A percentile compares a stretch with the other conserved stretches of the same genome.
These are phyloP conservation scores for Eleutherodactylus coqui DNA, from an alignment of 2,797 vertebrate species.

Conservation along the genomic window DNA sequence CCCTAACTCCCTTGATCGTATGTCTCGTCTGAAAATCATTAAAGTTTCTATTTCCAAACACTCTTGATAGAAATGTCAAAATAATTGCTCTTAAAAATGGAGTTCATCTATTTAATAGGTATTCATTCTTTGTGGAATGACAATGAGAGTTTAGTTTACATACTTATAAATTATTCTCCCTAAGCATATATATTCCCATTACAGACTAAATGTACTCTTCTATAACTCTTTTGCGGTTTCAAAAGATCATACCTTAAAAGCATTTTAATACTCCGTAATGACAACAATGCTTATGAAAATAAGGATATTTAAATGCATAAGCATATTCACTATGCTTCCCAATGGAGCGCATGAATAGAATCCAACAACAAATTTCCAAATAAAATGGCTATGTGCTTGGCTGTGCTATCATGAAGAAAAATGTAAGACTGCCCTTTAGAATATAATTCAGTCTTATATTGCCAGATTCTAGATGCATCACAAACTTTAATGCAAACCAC, in stretches of 20 bases:
- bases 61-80: neutral
- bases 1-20: neutral
- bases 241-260: constrained; percentile 64
- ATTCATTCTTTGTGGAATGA: neutral
- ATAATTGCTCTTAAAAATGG: constrained; percentile 22
- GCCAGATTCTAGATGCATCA: constrained; percentile 19
- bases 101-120: constrained; percentile 9
- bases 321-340: constrained; percentile 65
- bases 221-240: constrained; percentile 48
- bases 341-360: constrained; percentile 61
- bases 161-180: constrained; percentile 45
- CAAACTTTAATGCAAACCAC: neutral
- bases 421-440: constrained; percentile 34
- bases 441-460: constrained; percentile 33
- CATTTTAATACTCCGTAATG: constrained; percentile 66
- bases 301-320: constrained; percentile 71
- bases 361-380: constrained; percentile 64
- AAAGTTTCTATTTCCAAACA: neutral
- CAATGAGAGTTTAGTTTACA: constrained; percentile 20
- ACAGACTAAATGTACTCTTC: constrained; percentile 28
- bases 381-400: constrained; percentile 63
- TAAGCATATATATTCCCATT: constrained; percentile 30
- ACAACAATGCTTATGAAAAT: constrained; percentile 66
- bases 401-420: constrained; percentile 53
- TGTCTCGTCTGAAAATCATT: neutral